These are phyloP conservation scores for Drosophila siamana DNA, from an alignment of 2,888 invertebrate genomes.

Conservation along the genomic window DNA sequence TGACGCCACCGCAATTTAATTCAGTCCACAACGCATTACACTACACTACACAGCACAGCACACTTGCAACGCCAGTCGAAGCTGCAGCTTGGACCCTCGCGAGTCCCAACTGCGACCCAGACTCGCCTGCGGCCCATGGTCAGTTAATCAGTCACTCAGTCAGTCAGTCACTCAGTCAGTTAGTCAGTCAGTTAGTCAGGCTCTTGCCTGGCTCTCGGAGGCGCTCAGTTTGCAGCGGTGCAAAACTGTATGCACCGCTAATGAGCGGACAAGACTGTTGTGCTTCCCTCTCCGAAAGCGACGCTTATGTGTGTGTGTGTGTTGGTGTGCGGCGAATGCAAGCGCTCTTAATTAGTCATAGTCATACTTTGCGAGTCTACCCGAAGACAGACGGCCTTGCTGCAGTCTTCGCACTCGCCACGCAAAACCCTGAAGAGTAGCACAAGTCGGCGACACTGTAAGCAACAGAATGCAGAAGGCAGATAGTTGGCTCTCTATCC, in stretches of 20 bases:
- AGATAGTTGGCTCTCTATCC: too few relatives aligned
- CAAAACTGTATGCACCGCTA: conserved; percentile 63
- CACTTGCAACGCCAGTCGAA: conserved; percentile 23
- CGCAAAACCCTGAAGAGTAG: neutral
- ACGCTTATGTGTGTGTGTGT: too few relatives aligned
- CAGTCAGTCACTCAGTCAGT: neutral
- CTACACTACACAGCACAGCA: neutral
- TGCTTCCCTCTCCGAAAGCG: too few relatives aligned
- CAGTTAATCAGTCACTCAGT: conserved; percentile 2
- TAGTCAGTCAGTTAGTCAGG: neutral
- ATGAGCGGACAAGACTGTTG: conserved; percentile 44
- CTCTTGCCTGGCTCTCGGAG: neutral
- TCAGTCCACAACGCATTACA: conserved; percentile 55
- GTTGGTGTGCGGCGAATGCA: conserved; percentile 17
- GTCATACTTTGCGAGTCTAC: conserved; percentile 36
- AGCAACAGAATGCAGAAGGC: too few relatives aligned
- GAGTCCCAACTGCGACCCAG: too few relatives aligned
- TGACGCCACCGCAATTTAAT: conserved; percentile 83
- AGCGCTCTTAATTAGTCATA: conserved; percentile 73
- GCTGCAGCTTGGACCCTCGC: neutral
- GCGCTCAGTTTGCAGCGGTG: conserved; percentile 59
- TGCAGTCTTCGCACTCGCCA: neutral
- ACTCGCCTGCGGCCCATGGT: conserved; percentile 9
- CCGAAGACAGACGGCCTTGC: conserved; percentile 22
- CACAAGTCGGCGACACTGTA: neutral